Base-by-base conservation (phyloP, 1,140 invertebrate species). In the Drosophila equinoxialis region DNA sequence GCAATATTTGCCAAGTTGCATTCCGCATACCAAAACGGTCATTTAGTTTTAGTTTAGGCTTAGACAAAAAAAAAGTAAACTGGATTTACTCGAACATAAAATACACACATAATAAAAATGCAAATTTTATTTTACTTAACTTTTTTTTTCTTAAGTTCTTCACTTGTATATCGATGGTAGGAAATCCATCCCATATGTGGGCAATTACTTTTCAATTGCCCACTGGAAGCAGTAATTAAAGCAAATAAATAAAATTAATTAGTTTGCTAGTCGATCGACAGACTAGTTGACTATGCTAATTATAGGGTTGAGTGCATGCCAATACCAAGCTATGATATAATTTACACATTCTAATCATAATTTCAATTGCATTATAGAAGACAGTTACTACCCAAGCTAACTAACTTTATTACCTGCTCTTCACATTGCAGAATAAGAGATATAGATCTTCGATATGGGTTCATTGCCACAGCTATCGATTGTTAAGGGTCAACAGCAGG, bases 381-480 rank as follows among this genome's bases (percentile, higher is more conserved):
- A 39, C 11, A 13, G 37, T 11, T 17, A 17, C 45, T 1, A 20
- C 8, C 6, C 20, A 17, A 23, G 26, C 17, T 51, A 3, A 23
- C 6, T 20, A 20, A 7, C 1, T 51, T 8, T 23, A 20, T 14
- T 33, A 7, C 14, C 7, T 20, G 39, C 20, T 3, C 6, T 17
- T 17, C 45, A 20, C 45, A 23, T 51, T 23, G 30, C 45, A 51
- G 17, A 23, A 10, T 23, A 23, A 30, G 33, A 59, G 14, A 17
- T 23, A 60, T 35, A 51, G 7, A 62, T 6, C 3, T 42, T 37
- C 17, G 58, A 73, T 2, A 96, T 96, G 95, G 95, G 95, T 68
- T 95, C 95, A 0, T 86, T 95, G 66, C 94, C 94, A 66, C 93
- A 94, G 64, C 92, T 95, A 57, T 95, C 95, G 6, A 93, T 95